Evolutionary conservation across 2,888 invertebrate species (phyloP).

Genomic region (Scrobipalpa atriplicella): DNA sequence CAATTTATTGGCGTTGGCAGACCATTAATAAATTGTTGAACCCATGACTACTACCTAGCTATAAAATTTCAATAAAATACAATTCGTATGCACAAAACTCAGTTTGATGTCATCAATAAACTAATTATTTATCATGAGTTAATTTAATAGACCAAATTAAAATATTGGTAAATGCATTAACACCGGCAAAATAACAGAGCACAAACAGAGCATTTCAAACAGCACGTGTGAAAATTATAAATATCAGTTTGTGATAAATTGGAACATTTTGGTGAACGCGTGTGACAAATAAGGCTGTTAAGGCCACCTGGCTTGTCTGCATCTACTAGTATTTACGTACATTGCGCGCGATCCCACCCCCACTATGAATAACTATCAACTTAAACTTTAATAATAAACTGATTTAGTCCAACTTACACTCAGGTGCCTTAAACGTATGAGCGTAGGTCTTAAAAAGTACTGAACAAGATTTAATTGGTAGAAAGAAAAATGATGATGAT

Average conservation of each 20-base stretch:
- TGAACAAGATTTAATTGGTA: not conserved
- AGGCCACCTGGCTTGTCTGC: conserved; percentile 68
- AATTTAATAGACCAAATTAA: conserved; percentile 11
- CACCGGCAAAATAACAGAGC: not conserved
- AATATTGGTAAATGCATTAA: conserved; percentile 17
- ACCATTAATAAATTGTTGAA: too few species aligned
- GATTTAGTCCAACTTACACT: not conserved
- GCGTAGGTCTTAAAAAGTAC: not conserved
- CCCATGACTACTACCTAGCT: too few species aligned
- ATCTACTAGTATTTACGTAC: conserved; percentile 23
- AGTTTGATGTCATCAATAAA: conserved; percentile 9
- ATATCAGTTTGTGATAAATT: conserved; percentile 69
- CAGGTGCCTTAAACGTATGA: not conserved
- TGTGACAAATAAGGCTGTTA: conserved; percentile 75
- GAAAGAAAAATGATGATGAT: not conserved
- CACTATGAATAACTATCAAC: conserved; percentile 18
- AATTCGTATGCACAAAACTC: conserved; percentile 5
- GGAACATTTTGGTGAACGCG: conserved; percentile 64
- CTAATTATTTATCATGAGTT: not conserved
- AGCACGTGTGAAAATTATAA: conserved; percentile 42
- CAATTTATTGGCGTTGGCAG: too few species aligned
- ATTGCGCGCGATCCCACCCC: not conserved
- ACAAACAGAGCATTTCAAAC: conserved; percentile 13
- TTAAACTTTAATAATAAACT: conserved; percentile 3
- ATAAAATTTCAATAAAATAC: conserved; percentile 4